These are phyloP conservation scores for Ephestia elutella DNA, from an alignment of 1,140 invertebrate species.

Conservation along the genomic window DNA sequence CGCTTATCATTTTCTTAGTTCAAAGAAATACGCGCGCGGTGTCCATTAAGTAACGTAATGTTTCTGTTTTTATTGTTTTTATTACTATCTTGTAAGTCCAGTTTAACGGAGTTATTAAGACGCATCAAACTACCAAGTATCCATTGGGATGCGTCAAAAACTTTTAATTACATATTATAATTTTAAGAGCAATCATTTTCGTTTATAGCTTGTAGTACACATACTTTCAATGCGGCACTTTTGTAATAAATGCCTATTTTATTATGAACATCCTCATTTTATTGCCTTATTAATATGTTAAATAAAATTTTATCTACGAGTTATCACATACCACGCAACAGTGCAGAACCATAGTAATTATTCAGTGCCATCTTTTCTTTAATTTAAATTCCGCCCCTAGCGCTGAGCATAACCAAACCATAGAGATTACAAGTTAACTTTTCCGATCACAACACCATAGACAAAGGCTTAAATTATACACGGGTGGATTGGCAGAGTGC, in stretches of 20 bases:
- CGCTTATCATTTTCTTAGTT: slow-evolving; percentile 55
- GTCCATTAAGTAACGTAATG: slow-evolving; percentile 48
- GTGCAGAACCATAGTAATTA: slow-evolving; percentile 10
- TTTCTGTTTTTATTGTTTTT: slow-evolving; percentile 39
- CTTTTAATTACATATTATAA: slow-evolving; percentile 54
- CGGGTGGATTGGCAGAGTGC: slow-evolving; percentile 56
- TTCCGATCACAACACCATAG: slow-evolving; percentile 69
- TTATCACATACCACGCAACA: slow-evolving; percentile 18
- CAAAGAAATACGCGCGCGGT: slow-evolving; percentile 25
- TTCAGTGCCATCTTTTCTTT: not conserved
- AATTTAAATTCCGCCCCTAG: slow-evolving; percentile 15
- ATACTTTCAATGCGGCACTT: slow-evolving; percentile 30
- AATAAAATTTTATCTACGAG: slow-evolving; percentile 38
- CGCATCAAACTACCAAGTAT: slow-evolving; percentile 33
- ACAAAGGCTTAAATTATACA: slow-evolving; percentile 68
- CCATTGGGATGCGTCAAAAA: slow-evolving; percentile 41
- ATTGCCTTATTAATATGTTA: slow-evolving; percentile 46
- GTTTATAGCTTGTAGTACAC: slow-evolving; percentile 54
- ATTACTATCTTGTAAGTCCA: slow-evolving; percentile 29
- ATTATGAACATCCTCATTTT: slow-evolving; percentile 53
- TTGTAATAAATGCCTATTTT: slow-evolving; percentile 56
- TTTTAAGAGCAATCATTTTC: slow-evolving; percentile 46
- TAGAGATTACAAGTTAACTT: slow-evolving; percentile 68
- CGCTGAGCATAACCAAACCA: slow-evolving; percentile 47
- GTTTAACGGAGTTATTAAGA: slow-evolving; percentile 33